Conservation (phyloP, 2,888 invertebrate species). For the Creontiades dilutus region DNA sequence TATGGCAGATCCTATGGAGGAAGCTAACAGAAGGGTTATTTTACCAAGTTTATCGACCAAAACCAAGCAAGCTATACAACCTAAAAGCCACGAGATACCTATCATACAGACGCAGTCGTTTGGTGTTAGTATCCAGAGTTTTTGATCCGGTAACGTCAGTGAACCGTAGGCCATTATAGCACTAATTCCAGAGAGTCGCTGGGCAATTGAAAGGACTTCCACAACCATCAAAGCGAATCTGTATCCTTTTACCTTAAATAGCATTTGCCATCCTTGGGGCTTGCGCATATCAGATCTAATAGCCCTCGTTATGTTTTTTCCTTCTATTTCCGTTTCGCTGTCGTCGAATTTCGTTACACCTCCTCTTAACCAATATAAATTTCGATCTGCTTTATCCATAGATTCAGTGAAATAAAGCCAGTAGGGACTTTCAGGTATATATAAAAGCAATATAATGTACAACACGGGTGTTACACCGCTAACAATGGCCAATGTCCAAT, state of each 20-base stretch:
- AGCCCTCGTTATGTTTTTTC: slow-evolving; percentile 74
- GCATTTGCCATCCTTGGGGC: slow-evolving; percentile 70
- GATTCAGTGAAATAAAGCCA: slow-evolving; percentile 81
- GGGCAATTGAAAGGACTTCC: slow-evolving; percentile 69
- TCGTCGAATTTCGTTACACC: not conserved
- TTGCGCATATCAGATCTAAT: slow-evolving; percentile 73
- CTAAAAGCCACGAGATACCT: slow-evolving; percentile 71
- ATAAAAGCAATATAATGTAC: slow-evolving; percentile 81
- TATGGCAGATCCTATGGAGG: slow-evolving; percentile 68
- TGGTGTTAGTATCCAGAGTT: not conserved
- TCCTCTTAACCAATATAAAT: slow-evolving; percentile 83
- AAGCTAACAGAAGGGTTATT: slow-evolving; percentile 74
- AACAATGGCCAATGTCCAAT: slow-evolving; percentile 81
- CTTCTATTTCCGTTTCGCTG: slow-evolving; percentile 80
- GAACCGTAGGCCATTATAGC: slow-evolving; percentile 73
- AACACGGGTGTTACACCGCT: slow-evolving; percentile 82
- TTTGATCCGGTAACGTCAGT: slow-evolving; percentile 68
- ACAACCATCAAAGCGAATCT: slow-evolving; percentile 75
- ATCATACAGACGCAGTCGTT: slow-evolving; percentile 72
- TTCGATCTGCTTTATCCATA: slow-evolving; percentile 81
- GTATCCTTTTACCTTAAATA: slow-evolving; percentile 73
- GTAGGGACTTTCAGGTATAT: slow-evolving; percentile 85
- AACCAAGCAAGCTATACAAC: slow-evolving; percentile 45
- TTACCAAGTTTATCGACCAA: slow-evolving; percentile 73
- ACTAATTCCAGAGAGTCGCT: slow-evolving; percentile 75